Percentiles rank a stretch among this genome's conserved stretches.
These are phyloP conservation scores for Ectobius pallidus DNA, from an alignment of 2,888 invertebrate genomes.

Conservation along the genomic window DNA sequence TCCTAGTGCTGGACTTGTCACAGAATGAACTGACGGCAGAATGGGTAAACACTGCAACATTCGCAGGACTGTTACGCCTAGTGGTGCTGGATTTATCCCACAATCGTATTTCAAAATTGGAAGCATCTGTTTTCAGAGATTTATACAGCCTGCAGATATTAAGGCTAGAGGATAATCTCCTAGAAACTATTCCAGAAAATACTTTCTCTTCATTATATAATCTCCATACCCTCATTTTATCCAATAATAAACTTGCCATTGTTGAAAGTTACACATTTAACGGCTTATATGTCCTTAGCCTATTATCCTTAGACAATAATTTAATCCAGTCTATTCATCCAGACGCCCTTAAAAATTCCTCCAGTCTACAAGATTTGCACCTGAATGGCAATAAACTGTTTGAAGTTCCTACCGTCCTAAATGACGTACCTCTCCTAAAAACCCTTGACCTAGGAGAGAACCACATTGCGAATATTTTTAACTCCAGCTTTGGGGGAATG, in stretches of 20 bases:
- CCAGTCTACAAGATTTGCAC: constrained; percentile 80
- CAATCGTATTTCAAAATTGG: constrained; percentile 76
- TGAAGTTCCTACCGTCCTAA: constrained; percentile 73
- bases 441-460: constrained; percentile 87
- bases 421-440: constrained; percentile 75
- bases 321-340: constrained; percentile 75
- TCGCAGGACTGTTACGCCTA: constrained; percentile 75
- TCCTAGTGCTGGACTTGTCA: constrained; percentile 77
- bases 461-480: constrained; percentile 76
- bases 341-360: constrained; percentile 77
- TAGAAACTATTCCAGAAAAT: constrained; percentile 78
- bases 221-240: constrained; percentile 80
- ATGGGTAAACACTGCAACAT: constrained; percentile 82
- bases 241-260: constrained; percentile 77
- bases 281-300: constrained; percentile 75
- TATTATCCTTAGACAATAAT: constrained; percentile 81
- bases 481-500: constrained; percentile 81
- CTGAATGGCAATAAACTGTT: constrained; percentile 80
- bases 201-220: constrained; percentile 78
- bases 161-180: constrained; percentile 78
- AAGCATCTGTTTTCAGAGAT: constrained; percentile 77
- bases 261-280: constrained; percentile 78
- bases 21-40: constrained; percentile 81
- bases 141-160: constrained; percentile 80
- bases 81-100: constrained; percentile 78